Conservation (phyloP, 2,113 vertebrate genomes). For the Chunga burmeisteri region DNA sequence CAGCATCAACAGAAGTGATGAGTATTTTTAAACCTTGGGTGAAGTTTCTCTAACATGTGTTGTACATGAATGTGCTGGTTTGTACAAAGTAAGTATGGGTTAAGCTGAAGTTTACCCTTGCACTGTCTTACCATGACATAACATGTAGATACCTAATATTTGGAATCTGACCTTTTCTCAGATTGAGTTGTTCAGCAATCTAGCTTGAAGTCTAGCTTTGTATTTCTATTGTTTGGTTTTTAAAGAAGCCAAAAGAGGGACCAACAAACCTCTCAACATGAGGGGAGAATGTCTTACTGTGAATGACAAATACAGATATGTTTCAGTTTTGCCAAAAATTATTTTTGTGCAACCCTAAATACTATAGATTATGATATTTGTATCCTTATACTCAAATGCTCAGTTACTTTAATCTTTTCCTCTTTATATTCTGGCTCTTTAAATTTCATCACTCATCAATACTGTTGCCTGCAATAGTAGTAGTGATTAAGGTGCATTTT, state of each 20-base stretch:
- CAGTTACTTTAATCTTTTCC: background rate
- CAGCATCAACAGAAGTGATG: background rate
- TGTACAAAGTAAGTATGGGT: background rate
- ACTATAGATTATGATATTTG: background rate
- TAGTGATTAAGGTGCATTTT: background rate
- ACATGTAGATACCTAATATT: background rate
- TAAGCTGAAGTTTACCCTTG: background rate
- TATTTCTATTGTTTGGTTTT: background rate
- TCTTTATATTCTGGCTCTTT: background rate
- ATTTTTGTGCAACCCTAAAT: background rate
- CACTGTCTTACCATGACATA: background rate
- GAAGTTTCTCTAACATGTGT: background rate
- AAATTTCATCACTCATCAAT: background rate
- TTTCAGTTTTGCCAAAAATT: background rate
- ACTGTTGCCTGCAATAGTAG: background rate
- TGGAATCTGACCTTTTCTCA: background rate
- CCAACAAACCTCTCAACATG: background rate
- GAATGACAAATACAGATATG: background rate
- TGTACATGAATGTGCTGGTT: background rate
- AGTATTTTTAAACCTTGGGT: background rate
- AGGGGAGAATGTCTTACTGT: background rate
- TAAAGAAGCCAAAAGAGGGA: background rate
- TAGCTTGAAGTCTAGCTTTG: background rate
- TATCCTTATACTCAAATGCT: background rate
- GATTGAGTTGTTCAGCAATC: background rate